Base-by-base conservation (phyloP, 2,113 vertebrate genomes). In the Corapipo altera region DNA sequence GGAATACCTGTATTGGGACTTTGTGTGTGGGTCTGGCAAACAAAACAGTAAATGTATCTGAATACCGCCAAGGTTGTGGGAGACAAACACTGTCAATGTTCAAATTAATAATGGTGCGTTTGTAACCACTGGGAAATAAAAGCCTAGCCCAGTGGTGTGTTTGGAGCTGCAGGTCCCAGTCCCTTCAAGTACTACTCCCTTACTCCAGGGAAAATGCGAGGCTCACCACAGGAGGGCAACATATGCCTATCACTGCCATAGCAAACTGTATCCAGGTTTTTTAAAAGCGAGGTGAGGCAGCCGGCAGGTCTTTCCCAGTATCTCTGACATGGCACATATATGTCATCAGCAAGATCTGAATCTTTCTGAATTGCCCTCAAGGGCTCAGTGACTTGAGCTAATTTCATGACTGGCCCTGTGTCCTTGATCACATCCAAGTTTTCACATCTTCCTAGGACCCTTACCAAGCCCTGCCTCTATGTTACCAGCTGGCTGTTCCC, bases 221-320 rank as follows among this genome's bases (percentile, higher is more conserved):
- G 15, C 43, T 94, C 24, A 5, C 95, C 95, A 43, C 91, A 6
- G 72, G 96, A 84, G 92, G 96, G 94, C 96, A 64, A 22, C 52
- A 12, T 5, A 0, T 0, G 2, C 46, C 6, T 12, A 26, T 4
- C 5, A 0, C 52, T 75, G 85, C 51, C 0, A 0, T 2, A 5
- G 44, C 55, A 20, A 19, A 2, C 64, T 22, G 16, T 27, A 2
- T 6, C 52, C 9, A 1, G 7, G 6, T 23, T 8, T 59, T 39
- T 27, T 13, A 3, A 17, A 24, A 30, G 16, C 0, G 0, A 43
- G 15, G 46, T 35, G 49, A 32, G 21, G 33, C 21, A 66, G 49
- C 26, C 10, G 0, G 54, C 49, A 33, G 28, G 11, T 44, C 41
- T 52, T 54, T 48, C 13, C 39, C 43, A 46, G 33, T 32, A 5